Percentiles rank a stretch among this genome's conserved stretches.
Evolutionary conservation across 2,888 invertebrate genomes (phyloP).

Genomic region (Junonia oenone): DNA sequence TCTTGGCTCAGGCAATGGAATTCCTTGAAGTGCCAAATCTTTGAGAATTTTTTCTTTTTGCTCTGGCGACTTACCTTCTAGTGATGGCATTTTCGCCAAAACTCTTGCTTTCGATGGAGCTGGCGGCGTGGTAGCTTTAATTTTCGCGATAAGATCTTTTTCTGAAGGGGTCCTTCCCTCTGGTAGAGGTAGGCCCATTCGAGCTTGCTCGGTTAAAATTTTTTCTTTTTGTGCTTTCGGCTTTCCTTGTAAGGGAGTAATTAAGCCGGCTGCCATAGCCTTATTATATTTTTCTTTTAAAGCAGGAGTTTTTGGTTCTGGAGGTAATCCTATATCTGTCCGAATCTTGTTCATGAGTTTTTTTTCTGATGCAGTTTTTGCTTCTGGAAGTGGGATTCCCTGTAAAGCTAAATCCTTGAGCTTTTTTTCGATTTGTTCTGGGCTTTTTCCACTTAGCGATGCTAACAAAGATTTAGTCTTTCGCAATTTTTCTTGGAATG

Average conservation of each 20-base stretch:
- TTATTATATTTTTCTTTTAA: slow-evolving; percentile 32
- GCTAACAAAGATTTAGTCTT: slow-evolving; percentile 27
- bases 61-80: slow-evolving; percentile 27
- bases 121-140: slow-evolving; percentile 10
- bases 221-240: slow-evolving; percentile 31
- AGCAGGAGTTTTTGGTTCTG: slow-evolving; percentile 21
- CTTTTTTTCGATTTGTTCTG: slow-evolving; percentile 28
- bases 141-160: slow-evolving; percentile 31
- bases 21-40: slow-evolving; percentile 22
- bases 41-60: slow-evolving; percentile 27
- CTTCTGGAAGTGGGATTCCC: slow-evolving; percentile 27
- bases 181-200: slow-evolving; percentile 30
- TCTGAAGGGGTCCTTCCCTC: slow-evolving; percentile 32
- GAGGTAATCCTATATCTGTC: slow-evolving; percentile 24
- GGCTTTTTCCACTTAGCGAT: slow-evolving; percentile 19
- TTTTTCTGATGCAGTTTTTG: slow-evolving; percentile 26
- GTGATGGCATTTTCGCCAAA: slow-evolving; percentile 31
- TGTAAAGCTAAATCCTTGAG: slow-evolving; percentile 18
- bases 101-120: slow-evolving; percentile 30
- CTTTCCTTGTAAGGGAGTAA: slow-evolving; percentile 38
- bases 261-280: slow-evolving; percentile 34
- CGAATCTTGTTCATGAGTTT: slow-evolving; percentile 24
- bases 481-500: slow-evolving; percentile 15
- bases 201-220: slow-evolving; percentile 29
- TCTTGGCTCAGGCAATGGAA: slow-evolving; percentile 25